Percentiles rank a stretch among this genome's conserved stretches.
These are phyloP conservation scores for Melanerpes formicivorus DNA, from an alignment of 2,113 vertebrate species.

Conservation along the genomic window DNA sequence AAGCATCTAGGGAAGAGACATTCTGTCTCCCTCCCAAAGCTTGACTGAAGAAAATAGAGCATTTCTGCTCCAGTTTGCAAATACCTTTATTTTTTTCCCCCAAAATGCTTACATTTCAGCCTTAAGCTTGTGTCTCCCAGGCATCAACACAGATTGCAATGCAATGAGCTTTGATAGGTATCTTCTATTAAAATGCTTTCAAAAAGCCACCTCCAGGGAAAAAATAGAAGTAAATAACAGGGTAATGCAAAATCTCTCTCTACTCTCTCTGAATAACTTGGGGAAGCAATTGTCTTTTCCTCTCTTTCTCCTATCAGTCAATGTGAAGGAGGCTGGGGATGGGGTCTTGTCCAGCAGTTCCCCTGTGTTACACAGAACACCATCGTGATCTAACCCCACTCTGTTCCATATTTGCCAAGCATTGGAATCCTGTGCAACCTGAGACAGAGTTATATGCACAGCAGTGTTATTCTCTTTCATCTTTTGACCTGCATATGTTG, in stretches of 20 bases:
- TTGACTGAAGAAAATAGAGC: not conserved
- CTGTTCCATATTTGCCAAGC: not conserved
- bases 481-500: not conserved
- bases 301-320: not conserved
- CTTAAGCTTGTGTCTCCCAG: conserved; percentile 4
- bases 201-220: conserved; percentile 1
- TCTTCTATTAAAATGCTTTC: conserved; percentile 38
- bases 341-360: not conserved
- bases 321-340: not conserved
- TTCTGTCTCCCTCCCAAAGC: not conserved
- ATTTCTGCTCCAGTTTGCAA: not conserved
- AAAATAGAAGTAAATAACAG: conserved; percentile 23
- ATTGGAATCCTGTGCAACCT: not conserved
- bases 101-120: not conserved
- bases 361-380: not conserved
- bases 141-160: conserved; percentile 2
- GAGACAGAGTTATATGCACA: not conserved
- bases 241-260: not conserved
- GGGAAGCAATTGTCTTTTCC: not conserved
- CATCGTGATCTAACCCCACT: not conserved
- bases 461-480: not conserved
- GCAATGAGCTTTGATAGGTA: not conserved
- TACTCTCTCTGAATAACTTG: not conserved
- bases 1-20: not conserved
- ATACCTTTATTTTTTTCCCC: not conserved